phyloP scores from a whole-genome alignment of 2,797 vertebrate genomes.

The Prionace glauca region DNA sequence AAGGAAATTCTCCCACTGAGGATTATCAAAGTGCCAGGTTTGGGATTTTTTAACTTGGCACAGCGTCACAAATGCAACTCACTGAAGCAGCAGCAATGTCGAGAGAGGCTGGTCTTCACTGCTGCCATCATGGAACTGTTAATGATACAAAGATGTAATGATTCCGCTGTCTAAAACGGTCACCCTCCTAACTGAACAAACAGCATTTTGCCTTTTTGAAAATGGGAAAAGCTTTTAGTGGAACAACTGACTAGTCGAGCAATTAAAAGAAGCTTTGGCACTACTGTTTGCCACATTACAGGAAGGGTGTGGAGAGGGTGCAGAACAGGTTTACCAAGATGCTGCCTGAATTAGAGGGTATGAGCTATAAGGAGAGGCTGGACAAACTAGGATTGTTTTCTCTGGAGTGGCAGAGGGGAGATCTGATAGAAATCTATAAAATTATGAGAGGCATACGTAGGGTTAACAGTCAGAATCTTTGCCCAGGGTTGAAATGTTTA shows the following conservation, averaged over 20 bases:
- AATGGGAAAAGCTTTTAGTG: not conserved
- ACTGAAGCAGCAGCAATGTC: not conserved
- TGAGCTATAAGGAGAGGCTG: too few relatives aligned
- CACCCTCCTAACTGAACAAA: not conserved
- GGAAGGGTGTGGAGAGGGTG: too few relatives aligned
- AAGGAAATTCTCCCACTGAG: not conserved
- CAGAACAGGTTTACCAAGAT: too few relatives aligned
- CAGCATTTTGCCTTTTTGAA: not conserved
- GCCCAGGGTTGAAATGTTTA: too few relatives aligned
- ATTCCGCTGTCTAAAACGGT: not conserved
- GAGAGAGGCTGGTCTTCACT: too few relatives aligned
- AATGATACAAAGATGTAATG: not conserved
- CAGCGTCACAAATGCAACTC: too few relatives aligned
- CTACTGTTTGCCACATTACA: not conserved
- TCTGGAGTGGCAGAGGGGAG: too few relatives aligned
- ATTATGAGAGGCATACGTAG: too few relatives aligned
- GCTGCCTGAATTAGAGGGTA: too few relatives aligned
- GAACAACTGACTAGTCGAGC: not conserved
- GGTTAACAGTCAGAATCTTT: too few relatives aligned
- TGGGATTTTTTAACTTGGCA: not conserved
- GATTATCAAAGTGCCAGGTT: not conserved
- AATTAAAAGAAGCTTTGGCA: not conserved
- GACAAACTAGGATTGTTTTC: too few relatives aligned
- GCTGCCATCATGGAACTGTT: not conserved
- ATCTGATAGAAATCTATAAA: too few relatives aligned